These are phyloP conservation scores for Cataglyphis rosenhaueri DNA, from an alignment of 2,888 invertebrate species.

Conservation along the genomic window DNA sequence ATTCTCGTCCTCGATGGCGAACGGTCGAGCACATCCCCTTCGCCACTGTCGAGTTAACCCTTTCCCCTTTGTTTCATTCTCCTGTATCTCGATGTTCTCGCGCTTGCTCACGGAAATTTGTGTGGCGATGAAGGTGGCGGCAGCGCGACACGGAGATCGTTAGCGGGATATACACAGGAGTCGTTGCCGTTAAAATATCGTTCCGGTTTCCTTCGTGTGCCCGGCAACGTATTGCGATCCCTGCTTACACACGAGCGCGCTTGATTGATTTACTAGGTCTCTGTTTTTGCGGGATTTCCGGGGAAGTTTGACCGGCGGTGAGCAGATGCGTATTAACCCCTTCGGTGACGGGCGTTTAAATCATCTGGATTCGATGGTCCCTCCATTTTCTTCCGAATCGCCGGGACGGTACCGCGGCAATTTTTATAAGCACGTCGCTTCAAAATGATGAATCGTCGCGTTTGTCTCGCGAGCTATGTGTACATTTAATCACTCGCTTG, in stretches of 20 bases:
- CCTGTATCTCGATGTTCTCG: conserved; percentile 68
- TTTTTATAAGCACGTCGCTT: conserved; percentile 42
- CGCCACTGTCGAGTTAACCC: conserved; percentile 41
- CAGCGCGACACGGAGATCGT: conserved; percentile 63
- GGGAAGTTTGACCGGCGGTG: conserved; percentile 21
- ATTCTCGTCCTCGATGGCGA: conserved; percentile 74
- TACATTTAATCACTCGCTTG: conserved; percentile 33
- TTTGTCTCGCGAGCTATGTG: conserved; percentile 28
- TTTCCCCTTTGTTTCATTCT: conserved; percentile 20
- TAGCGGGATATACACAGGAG: conserved; percentile 64
- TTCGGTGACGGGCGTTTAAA: conserved; percentile 52
- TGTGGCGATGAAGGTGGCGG: conserved; percentile 64
- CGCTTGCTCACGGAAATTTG: conserved; percentile 72
- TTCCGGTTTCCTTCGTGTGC: conserved; percentile 71
- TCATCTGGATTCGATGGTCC: conserved; percentile 45
- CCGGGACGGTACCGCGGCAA: conserved; percentile 37
- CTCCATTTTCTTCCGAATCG: conserved; percentile 48
- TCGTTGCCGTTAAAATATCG: conserved; percentile 71
- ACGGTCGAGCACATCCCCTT: conserved; percentile 35
- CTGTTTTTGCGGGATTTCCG: conserved; percentile 55
- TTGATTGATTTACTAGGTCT: conserved; percentile 69
- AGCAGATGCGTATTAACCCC: conserved; percentile 51
- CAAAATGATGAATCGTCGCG: conserved; percentile 31
- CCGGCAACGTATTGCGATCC: conserved; percentile 67
- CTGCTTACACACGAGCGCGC: conserved; percentile 50